Conservation (phyloP, 2,888 invertebrate genomes). For the Mongoloraphidia duomilia region DNA sequence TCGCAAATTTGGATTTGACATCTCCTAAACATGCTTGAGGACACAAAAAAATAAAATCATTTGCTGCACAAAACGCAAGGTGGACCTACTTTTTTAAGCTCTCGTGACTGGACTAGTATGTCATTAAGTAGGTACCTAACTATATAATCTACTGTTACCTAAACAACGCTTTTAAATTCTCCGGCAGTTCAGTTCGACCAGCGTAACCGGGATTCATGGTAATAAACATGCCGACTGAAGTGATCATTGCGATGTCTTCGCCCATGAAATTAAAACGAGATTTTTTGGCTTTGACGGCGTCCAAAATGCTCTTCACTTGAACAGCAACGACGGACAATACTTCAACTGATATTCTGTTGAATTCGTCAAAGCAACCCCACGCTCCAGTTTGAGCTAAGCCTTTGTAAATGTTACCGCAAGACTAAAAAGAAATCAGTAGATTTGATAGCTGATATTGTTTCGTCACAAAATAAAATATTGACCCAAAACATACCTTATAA, state of each 20-base stretch:
- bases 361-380: constrained; percentile 96
- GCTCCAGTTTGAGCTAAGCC: constrained; percentile 90
- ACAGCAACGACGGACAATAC: constrained; percentile 91
- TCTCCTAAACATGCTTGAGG: no score
- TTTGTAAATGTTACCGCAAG: constrained; percentile 89
- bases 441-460: neutral
- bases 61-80: no score
- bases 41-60: no score
- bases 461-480: no score
- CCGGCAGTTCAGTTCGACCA: constrained; percentile 77
- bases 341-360: constrained; percentile 89
- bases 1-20: no score
- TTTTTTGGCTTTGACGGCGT: constrained; percentile 76
- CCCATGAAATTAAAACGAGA: constrained; percentile 72
- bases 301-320: constrained; percentile 74
- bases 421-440: constrained; percentile 28
- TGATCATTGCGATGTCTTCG: constrained; percentile 55
- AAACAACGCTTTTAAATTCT: constrained; percentile 59
- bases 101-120: no score
- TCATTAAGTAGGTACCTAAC: no score
- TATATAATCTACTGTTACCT: no score
- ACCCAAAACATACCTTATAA: constrained; percentile 42
- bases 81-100: no score
- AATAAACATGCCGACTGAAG: constrained; percentile 81
- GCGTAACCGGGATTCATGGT: constrained; percentile 97